These are phyloP conservation scores for Promerops cafer DNA, from an alignment of 2,113 vertebrate species.

Conservation along the genomic window DNA sequence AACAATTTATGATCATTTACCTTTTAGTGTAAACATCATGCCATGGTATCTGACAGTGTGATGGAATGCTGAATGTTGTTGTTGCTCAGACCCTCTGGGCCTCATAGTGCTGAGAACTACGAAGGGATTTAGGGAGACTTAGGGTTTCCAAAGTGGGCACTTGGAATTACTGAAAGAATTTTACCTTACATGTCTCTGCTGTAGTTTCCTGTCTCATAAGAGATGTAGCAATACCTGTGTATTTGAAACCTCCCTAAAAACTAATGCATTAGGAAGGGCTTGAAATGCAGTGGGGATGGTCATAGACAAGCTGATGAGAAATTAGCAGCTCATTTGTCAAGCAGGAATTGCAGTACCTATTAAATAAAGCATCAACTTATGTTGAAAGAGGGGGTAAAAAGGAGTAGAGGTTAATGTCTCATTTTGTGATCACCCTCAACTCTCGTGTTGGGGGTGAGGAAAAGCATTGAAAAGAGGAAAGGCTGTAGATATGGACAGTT, in stretches of 20 bases:
- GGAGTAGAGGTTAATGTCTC: background rate
- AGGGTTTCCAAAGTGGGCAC: background rate
- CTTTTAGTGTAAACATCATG: background rate
- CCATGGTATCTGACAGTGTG: background rate
- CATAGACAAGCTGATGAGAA: background rate
- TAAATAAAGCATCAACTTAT: background rate
- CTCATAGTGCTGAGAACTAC: background rate
- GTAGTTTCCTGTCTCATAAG: background rate
- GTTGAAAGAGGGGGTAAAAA: background rate
- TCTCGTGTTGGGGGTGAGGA: fast-evolving
- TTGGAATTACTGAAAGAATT: background rate
- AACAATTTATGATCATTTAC: background rate
- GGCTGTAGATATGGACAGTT: background rate
- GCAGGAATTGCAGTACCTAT: background rate
- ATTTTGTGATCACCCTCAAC: background rate
- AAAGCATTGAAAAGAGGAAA: background rate
- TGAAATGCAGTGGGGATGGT: background rate
- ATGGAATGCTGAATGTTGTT: background rate
- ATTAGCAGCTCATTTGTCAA: background rate
- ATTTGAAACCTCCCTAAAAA: background rate
- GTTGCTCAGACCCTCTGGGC: background rate
- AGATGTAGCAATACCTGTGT: background rate
- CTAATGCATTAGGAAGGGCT: background rate
- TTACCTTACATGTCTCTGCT: background rate
- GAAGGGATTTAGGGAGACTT: background rate